Evolutionary conservation across 2,797 vertebrate species (phyloP), one percentile per base, ranked within the genome.

Genomic region (Agapornis canus): DNA sequence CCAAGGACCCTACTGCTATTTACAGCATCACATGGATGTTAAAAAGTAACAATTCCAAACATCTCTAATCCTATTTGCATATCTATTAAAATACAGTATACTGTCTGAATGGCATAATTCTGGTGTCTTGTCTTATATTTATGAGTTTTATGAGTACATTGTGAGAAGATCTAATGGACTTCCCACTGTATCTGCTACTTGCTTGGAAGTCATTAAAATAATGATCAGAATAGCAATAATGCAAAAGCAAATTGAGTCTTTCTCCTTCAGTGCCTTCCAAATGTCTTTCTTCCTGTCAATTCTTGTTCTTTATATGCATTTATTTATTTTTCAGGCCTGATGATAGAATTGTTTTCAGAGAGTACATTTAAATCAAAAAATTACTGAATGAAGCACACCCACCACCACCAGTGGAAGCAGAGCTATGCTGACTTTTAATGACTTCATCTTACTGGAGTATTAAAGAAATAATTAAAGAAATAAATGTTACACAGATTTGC

Each of bases 221-320:
- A 77, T 68, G 68, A 89, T 69, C 35, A 92, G 60, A 92, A 75
- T 20, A 88, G 47, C 37, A 95, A n/a, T 26, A 93, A 92, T 70
- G 65, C 42, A 91, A 63, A 82, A 85, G 86, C 65, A 94, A 92
- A 94, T 75, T 64, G 31, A 94, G 79, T 75, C 18, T 70, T 82
- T 94, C 32, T 90, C 52, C 85, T 92, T 90, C 54, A 87, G 64
- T 87, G 57, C 54, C 43, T 94, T 95, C 87, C 87, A 90, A 86
- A 48, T 19, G 10, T 78, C 57, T 65, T 8, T 72, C 86, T 92
- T 86, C 47, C 92, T 89, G 85, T 9, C 71, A 80, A 13, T 71
- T 72, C 27, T 60, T 86, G 47, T 82, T 85, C 83, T 89, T 90
- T 60, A 37, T 37, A 43, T 59, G 61, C 32, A 64, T 66, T 49